Evolutionary conservation across 1,140 invertebrate species (phyloP).

Genomic region (Caenorhabditis latens): DNA sequence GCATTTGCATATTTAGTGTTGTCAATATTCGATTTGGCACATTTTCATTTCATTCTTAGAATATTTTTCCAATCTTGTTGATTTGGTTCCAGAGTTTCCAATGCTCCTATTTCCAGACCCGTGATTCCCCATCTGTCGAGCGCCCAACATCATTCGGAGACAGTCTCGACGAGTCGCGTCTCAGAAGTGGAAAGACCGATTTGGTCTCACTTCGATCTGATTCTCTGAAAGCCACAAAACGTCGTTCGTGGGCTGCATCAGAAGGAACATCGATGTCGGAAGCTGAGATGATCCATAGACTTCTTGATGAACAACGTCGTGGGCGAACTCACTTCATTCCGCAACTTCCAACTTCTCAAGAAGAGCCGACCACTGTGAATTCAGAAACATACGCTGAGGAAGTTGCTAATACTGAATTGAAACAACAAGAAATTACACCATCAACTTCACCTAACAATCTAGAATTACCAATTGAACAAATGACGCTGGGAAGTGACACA

Average conservation of each 20-base stretch:
- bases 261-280: conserved; percentile 63
- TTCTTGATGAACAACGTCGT: conserved; percentile 64
- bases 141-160: conserved; percentile 53
- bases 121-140: conserved; percentile 35
- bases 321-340: conserved; percentile 60
- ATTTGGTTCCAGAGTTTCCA: neutral
- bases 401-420: neutral
- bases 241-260: conserved; percentile 68
- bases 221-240: conserved; percentile 66
- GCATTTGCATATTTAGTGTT: too few species aligned
- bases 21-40: neutral
- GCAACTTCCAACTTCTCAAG: conserved; percentile 10
- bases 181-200: conserved; percentile 62
- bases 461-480: conserved; percentile 26
- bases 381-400: neutral
- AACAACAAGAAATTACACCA: neutral
- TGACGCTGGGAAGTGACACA: conserved; percentile 4
- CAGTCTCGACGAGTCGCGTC: conserved; percentile 51
- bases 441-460: neutral
- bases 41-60: neutral
- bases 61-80: neutral
- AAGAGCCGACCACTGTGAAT: neutral
- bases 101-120: neutral
- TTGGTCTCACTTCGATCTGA: conserved; percentile 62
- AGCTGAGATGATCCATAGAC: conserved; percentile 60